phyloP scores from a whole-genome alignment of 2,888 invertebrate genomes.

The Pollenia angustigena region DNA sequence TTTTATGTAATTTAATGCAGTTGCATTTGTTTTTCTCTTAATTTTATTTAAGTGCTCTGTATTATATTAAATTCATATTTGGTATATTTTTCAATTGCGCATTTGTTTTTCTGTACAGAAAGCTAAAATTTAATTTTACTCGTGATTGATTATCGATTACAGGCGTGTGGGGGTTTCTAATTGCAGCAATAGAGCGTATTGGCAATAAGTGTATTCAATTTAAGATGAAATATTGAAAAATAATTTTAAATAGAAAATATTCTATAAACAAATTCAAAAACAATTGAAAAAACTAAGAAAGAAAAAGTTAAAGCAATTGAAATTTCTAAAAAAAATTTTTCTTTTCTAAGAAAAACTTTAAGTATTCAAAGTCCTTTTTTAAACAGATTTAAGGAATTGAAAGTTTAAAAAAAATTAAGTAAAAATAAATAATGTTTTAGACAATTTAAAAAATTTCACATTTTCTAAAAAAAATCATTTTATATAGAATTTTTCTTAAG shows the following conservation, averaged over 20 bases:
- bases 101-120: constrained; percentile 20
- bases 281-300: too few species aligned
- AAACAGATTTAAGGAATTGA: too few species aligned
- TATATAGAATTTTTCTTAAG: too few species aligned
- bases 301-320: neutral
- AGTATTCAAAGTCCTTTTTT: too few species aligned
- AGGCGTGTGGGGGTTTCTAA: neutral
- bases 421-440: too few species aligned
- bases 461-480: too few species aligned
- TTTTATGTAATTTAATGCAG: constrained; percentile 24
- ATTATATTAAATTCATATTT: neutral
- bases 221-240: neutral
- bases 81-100: constrained; percentile 31
- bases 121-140: constrained; percentile 27
- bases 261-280: too few species aligned
- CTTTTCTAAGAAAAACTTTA: too few species aligned
- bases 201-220: constrained; percentile 34
- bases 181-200: neutral
- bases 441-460: too few species aligned
- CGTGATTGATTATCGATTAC: constrained; percentile 48
- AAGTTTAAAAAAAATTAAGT: too few species aligned
- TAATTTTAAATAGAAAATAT: too few species aligned
- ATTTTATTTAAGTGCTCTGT: neutral
- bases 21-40: constrained; percentile 6
- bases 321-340: too few species aligned